Percentiles rank a stretch among this genome's conserved stretches.
phyloP scores from a whole-genome alignment of 2,797 vertebrate species.

The Pipistrellus nathusii region DNA sequence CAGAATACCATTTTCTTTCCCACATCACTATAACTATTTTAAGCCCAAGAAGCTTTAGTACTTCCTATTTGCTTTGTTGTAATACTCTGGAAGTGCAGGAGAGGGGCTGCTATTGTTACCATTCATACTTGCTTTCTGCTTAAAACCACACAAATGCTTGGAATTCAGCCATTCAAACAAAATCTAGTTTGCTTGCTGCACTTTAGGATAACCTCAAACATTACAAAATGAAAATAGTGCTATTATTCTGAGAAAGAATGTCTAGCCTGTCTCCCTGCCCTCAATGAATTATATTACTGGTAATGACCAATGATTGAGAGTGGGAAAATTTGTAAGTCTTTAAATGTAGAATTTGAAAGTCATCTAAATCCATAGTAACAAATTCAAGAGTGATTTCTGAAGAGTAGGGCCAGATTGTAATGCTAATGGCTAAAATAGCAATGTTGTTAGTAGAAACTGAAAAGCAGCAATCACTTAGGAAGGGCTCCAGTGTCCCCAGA shows the following conservation, averaged over 20 bases:
- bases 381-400: background rate
- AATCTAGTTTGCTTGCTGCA: background rate
- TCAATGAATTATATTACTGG: background rate
- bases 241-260: background rate
- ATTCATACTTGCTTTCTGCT: conserved; percentile 4
- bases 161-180: background rate
- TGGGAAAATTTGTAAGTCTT: background rate
- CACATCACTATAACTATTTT: background rate
- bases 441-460: background rate
- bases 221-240: background rate
- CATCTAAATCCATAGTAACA: background rate
- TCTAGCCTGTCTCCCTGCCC: background rate
- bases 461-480: background rate
- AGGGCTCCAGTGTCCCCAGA: background rate
- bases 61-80: background rate
- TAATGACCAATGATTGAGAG: background rate
- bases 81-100: background rate
- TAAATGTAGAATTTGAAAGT: background rate
- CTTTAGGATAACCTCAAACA: conserved; percentile 3
- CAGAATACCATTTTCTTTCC: background rate
- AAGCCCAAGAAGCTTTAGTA: background rate
- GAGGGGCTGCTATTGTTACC: background rate
- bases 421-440: background rate
- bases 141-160: conserved; percentile 23
- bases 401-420: background rate